phyloP scores from a whole-genome alignment of 2,797 vertebrate species.

The Gallinago nigripennis region DNA sequence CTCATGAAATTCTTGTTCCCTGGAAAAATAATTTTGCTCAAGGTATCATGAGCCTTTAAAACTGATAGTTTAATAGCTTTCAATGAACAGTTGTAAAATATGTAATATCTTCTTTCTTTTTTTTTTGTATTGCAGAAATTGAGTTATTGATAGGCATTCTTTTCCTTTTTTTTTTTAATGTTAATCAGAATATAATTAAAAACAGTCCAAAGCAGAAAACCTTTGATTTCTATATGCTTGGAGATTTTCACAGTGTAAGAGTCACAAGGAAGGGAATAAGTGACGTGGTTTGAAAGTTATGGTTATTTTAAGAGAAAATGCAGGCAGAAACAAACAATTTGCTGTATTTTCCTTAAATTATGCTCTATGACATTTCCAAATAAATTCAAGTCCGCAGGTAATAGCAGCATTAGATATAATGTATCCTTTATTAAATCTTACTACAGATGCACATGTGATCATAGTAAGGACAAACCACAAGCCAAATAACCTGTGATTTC shows the following conservation, averaged over 20 bases:
- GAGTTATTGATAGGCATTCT: not conserved
- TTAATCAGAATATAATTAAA: not conserved
- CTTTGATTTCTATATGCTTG: not conserved
- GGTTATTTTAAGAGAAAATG: not conserved
- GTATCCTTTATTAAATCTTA: not conserved
- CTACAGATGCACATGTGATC: not conserved
- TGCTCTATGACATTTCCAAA: not conserved
- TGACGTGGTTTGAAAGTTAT: not conserved
- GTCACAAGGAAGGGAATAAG: not conserved
- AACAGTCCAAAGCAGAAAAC: not conserved
- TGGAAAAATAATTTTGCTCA: not conserved
- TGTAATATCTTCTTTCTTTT: no score
- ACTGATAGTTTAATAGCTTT: not conserved
- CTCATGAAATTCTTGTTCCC: not conserved
- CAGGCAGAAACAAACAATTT: not conserved
- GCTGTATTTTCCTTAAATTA: not conserved
- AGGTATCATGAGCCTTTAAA: not conserved
- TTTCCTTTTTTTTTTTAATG: fast-evolving
- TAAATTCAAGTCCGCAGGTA: not conserved
- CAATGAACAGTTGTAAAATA: not conserved
- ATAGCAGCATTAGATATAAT: not conserved
- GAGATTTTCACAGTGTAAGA: not conserved
- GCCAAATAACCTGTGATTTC: not conserved
- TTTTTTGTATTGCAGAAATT: not conserved
- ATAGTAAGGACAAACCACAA: not conserved